phyloP scores from a whole-genome alignment of 2,113 vertebrate species.

The Platichthys flesus region DNA sequence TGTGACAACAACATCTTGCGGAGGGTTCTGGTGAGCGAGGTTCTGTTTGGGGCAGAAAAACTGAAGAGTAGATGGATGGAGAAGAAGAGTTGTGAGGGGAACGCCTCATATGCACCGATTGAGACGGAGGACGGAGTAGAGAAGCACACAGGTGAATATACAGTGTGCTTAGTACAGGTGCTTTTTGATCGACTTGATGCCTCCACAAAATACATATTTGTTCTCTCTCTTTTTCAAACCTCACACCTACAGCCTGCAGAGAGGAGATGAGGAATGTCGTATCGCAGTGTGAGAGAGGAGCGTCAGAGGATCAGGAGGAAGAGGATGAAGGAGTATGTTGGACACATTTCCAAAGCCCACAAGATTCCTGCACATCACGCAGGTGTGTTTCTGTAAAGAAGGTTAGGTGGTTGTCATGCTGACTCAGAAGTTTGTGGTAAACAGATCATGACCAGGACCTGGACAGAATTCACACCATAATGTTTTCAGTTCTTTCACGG shows the following conservation, averaged over 20 bases:
- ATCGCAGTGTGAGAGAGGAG: background rate
- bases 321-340: background rate
- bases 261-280: background rate
- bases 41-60: slow-evolving; percentile 79
- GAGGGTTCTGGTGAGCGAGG: slow-evolving; percentile 83
- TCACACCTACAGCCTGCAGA: slow-evolving; percentile 24
- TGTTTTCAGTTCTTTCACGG: too few relatives aligned
- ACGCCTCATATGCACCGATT: background rate
- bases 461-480: too few relatives aligned
- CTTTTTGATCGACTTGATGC: background rate
- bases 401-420: background rate
- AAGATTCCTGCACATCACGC: slow-evolving; percentile 65
- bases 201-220: background rate
- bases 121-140: slow-evolving; percentile 6
- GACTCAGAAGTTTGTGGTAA: background rate
- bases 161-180: background rate
- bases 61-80: slow-evolving; percentile 76
- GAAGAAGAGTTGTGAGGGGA: background rate
- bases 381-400: slow-evolving; percentile 38
- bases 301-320: background rate
- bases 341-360: background rate
- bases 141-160: slow-evolving; percentile 17
- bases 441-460: background rate
- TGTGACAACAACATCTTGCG: slow-evolving; percentile 87
- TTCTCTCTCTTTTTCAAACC: background rate